phyloP scores from a whole-genome alignment of 2,113 vertebrate species.

The Reinhardtius hippoglossoides region DNA sequence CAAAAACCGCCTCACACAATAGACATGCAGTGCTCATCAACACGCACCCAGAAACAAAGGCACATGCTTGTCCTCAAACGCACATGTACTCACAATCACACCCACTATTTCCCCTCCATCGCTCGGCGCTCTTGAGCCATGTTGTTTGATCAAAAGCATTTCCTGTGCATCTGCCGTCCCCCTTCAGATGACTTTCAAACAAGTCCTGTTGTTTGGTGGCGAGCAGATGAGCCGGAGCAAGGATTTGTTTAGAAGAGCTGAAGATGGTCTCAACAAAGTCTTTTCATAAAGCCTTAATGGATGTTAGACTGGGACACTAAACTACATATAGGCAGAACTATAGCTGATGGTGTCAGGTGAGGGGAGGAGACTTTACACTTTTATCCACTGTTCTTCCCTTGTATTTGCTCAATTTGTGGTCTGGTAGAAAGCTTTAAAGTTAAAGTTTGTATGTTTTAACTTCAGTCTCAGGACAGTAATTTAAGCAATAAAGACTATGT shows the following conservation, averaged over 20 bases:
- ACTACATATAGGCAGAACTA: background rate
- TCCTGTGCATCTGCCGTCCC: constrained; percentile 81
- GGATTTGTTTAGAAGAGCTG: constrained; percentile 66
- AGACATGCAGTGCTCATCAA: constrained; percentile 51
- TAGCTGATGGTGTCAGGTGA: constrained; percentile 43
- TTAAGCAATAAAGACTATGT: constrained; percentile 65
- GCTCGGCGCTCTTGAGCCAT: constrained; percentile 47
- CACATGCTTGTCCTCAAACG: constrained; percentile 64
- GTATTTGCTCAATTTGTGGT: constrained; percentile 29
- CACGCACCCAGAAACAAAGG: constrained; percentile 64
- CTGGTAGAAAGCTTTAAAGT: background rate
- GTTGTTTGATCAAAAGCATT: constrained; percentile 80
- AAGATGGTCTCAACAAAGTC: constrained; percentile 39
- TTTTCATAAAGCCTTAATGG: background rate
- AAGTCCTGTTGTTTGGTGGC: constrained; percentile 68
- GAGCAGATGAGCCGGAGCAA: constrained; percentile 60
- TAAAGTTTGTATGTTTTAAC: constrained; percentile 19
- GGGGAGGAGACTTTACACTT: background rate
- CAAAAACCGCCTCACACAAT: constrained; percentile 55
- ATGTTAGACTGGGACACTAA: background rate
- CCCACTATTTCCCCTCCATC: constrained; percentile 36
- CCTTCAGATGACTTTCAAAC: constrained; percentile 74
- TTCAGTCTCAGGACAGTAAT: constrained; percentile 55
- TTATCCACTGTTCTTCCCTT: constrained; percentile 22
- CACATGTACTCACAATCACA: constrained; percentile 59